These are phyloP conservation scores for Colius striatus DNA, from an alignment of 2,113 vertebrate species.

Conservation along the genomic window DNA sequence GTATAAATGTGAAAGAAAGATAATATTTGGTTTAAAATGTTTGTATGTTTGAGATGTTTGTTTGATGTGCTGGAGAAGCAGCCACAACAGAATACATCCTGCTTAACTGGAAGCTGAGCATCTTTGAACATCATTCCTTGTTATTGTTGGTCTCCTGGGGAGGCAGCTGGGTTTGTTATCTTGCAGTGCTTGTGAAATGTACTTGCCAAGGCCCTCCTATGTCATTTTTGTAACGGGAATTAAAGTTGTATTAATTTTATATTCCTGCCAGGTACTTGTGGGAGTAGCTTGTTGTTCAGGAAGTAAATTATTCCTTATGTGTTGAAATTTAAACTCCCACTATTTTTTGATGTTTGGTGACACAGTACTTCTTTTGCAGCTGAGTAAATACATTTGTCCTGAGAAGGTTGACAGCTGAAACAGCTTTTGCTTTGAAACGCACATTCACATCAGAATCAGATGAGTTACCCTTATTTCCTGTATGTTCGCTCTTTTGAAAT, in stretches of 20 bases:
- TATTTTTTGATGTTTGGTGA: constrained; percentile 15
- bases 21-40: not conserved
- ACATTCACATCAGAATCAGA: constrained; percentile 12
- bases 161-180: not conserved
- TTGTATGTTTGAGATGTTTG: not conserved
- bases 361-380: constrained; percentile 29
- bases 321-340: constrained; percentile 34
- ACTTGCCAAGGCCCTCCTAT: not conserved
- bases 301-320: not conserved
- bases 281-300: not conserved
- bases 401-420: constrained; percentile 33
- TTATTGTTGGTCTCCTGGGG: not conserved
- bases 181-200: not conserved
- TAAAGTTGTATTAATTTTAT: not conserved
- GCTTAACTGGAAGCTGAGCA: not conserved
- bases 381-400: constrained; percentile 55
- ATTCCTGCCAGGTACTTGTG: not conserved
- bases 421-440: constrained; percentile 30
- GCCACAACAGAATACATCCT: not conserved
- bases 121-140: not conserved
- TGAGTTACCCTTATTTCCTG: constrained; percentile 11
- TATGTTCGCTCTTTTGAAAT: not conserved
- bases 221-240: fast-evolving
- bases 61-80: not conserved
- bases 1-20: not conserved